Conservation (phyloP, 2,888 invertebrate genomes). For the Apodemia mormo region DNA sequence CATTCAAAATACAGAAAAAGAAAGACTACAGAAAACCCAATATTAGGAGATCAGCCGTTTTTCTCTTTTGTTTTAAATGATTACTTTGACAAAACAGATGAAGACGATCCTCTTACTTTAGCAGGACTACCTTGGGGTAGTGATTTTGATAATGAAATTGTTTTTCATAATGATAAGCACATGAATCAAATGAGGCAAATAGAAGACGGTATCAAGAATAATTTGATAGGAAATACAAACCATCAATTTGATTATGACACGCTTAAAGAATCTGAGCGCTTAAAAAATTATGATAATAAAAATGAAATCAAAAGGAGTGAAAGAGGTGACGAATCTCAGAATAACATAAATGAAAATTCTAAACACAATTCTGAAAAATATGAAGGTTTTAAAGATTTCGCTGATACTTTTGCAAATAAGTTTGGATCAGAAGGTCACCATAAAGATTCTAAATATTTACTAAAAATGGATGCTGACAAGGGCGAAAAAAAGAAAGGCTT, state of each 20-base stretch:
- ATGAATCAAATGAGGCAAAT: conserved; percentile 44
- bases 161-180: conserved; percentile 39
- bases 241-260: conserved; percentile 11
- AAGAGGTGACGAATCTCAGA: conserved; percentile 43
- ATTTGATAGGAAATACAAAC: conserved; percentile 14
- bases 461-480: conserved; percentile 54
- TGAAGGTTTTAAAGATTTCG: conserved; percentile 57
- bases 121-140: conserved; percentile 58
- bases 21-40: conserved; percentile 54
- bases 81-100: conserved; percentile 55
- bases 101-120: conserved; percentile 57
- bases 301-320: conserved; percentile 46
- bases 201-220: conserved; percentile 34
- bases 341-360: conserved; percentile 44
- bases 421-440: conserved; percentile 57
- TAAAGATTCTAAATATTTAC: conserved; percentile 49
- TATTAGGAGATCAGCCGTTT: conserved; percentile 57
- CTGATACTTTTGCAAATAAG: conserved; percentile 61
- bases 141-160: conserved; percentile 49
- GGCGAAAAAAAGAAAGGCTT: conserved; percentile 65
- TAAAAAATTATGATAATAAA: conserved; percentile 42
- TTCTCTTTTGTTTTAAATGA: conserved; percentile 63
- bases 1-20: conserved; percentile 33
- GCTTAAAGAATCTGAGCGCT: conserved; percentile 39
- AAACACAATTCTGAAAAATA: conserved; percentile 45